phyloP scores from a whole-genome alignment of 1,140 invertebrate species.

The Muscidifurax raptorellus region DNA sequence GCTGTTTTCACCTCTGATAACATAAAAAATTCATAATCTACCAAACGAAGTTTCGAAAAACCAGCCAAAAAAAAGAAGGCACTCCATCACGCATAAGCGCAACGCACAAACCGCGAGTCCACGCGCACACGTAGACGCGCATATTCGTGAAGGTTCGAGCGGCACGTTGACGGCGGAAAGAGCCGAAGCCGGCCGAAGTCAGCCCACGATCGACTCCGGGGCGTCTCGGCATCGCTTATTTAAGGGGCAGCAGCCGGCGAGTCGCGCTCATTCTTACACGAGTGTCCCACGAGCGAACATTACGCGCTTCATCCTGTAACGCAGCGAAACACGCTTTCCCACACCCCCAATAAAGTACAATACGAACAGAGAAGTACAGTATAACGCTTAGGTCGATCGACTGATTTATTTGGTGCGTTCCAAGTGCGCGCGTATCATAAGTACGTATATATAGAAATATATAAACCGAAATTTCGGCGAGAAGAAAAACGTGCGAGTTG shows the following conservation, averaged over 20 bases:
- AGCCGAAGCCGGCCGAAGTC: constrained; percentile 66
- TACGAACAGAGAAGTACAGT: no score
- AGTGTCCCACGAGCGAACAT: constrained; percentile 51
- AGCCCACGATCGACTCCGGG: constrained; percentile 28
- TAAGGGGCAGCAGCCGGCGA: constrained; percentile 68
- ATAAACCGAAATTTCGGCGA: no score
- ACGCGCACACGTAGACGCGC: neutral
- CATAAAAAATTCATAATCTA: no score
- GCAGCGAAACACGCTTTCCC: neutral
- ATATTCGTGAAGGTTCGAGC: constrained; percentile 40
- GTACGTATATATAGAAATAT: no score
- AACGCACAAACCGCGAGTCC: neutral
- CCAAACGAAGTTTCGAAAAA: no score
- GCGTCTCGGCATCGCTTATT: constrained; percentile 62
- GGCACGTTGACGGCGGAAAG: constrained; percentile 47
- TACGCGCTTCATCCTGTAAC: neutral
- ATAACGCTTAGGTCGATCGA: no score
- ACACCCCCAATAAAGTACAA: no score
- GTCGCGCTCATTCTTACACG: constrained; percentile 67
- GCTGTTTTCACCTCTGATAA: no score
- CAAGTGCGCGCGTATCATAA: neutral
- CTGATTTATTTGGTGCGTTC: neutral
- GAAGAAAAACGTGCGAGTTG: neutral
- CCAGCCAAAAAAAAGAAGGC: no score
- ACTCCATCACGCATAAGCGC: no score